Percentiles rank a stretch among this genome's conserved stretches.
Conservation (phyloP, 53 echinoderm and acorn worm genomes). For the Hippasteria phrygiana region DNA sequence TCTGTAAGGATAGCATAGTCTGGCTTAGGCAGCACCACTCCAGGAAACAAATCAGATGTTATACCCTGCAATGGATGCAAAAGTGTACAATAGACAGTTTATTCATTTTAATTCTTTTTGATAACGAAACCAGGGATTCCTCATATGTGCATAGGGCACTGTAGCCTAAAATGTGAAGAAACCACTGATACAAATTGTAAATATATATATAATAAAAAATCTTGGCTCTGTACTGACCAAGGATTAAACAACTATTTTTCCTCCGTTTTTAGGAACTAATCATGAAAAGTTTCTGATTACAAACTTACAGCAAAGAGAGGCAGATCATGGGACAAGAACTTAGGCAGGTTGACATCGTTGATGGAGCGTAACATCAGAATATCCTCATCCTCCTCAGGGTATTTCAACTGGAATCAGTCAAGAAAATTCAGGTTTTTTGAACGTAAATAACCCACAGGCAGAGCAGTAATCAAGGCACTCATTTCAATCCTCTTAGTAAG, state of each 20-base stretch:
- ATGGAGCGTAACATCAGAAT: constrained; percentile 98
- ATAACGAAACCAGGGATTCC: too few relatives aligned
- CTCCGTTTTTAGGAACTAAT: neutral
- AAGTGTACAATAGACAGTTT: neutral
- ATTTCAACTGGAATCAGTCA: constrained; percentile 79
- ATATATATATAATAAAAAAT: too few relatives aligned
- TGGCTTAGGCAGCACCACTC: constrained; percentile 90
- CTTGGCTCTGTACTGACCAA: too few relatives aligned
- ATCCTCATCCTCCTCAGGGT: constrained; percentile 97
- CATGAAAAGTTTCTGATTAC: neutral
- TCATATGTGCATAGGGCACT: too few relatives aligned
- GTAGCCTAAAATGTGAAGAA: too few relatives aligned
- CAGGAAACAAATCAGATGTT: constrained; percentile 98
- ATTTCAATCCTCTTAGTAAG: too few relatives aligned
- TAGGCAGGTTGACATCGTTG: constrained; percentile 97
- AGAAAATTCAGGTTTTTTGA: neutral
- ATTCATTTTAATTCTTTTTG: too few relatives aligned
- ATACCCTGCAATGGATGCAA: constrained; percentile 79
- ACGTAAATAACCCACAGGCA: too few relatives aligned
- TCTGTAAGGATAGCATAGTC: constrained; percentile 90
- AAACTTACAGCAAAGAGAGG: constrained; percentile 92
- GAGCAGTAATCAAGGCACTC: too few relatives aligned
- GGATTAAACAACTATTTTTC: too few relatives aligned
- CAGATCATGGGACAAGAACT: constrained; percentile 97
- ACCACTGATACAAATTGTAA: too few relatives aligned